A percentile compares a stretch with the other conserved stretches of the same genome.
Evolutionary conservation across 92 coral and sea anemone species (phyloP).

Genomic region (Porites rus): DNA sequence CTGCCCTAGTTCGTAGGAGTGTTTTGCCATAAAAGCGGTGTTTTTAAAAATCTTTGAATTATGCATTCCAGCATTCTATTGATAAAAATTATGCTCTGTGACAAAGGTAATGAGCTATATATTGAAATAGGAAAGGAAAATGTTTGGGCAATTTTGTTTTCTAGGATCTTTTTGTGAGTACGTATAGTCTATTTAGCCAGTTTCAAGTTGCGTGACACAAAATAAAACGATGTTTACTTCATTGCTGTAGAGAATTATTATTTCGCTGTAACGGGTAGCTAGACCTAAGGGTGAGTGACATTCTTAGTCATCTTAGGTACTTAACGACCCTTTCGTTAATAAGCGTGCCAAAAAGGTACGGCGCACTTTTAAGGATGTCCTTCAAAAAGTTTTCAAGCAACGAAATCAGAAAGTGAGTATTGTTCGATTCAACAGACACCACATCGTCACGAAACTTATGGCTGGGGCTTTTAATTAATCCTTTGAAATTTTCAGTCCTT

Average conservation of each 20-base stretch:
- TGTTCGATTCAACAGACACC: neutral
- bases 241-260: too few species aligned
- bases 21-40: neutral
- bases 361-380: too few species aligned
- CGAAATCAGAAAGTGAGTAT: too few species aligned
- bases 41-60: neutral
- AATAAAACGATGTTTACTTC: neutral
- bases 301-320: too few species aligned
- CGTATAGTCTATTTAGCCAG: constrained; percentile 21
- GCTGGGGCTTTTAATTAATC: too few species aligned
- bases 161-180: constrained; percentile 22
- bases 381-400: too few species aligned
- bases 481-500: constrained; percentile 1
- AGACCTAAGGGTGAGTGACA: too few species aligned
- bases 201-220: constrained; percentile 28
- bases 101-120: neutral
- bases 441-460: neutral
- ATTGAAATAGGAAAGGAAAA: neutral
- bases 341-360: too few species aligned
- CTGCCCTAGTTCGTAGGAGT: neutral
- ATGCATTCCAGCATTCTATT: neutral
- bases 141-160: neutral
- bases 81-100: neutral
- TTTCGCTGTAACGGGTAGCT: too few species aligned
- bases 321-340: too few species aligned